Percentiles rank a stretch among this genome's conserved stretches.
These are phyloP conservation scores for Invenusta paracnida DNA, from an alignment of 2,888 invertebrate species.

Conservation along the genomic window DNA sequence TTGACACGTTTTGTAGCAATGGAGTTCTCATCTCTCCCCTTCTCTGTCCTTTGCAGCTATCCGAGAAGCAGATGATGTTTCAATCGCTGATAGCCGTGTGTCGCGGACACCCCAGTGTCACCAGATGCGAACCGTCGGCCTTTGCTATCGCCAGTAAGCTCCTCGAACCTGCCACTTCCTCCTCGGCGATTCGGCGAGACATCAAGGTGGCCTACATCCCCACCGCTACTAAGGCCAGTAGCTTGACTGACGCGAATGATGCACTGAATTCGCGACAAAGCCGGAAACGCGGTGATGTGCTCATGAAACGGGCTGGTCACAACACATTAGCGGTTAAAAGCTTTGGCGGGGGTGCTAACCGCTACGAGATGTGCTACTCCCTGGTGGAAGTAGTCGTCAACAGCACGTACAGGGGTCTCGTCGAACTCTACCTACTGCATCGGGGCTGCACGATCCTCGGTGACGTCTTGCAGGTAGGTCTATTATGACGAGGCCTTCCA, in stretches of 20 bases:
- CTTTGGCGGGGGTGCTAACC: too few relatives aligned
- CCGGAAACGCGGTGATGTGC: not conserved
- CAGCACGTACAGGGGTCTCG: conserved; percentile 17
- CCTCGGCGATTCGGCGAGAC: too few relatives aligned
- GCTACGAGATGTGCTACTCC: too few relatives aligned
- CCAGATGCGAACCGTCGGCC: not conserved
- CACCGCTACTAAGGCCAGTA: too few relatives aligned
- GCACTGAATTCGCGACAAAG: not conserved
- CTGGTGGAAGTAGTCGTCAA: conserved; percentile 14
- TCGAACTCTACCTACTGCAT: conserved; percentile 19
- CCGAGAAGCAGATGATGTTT: not conserved
- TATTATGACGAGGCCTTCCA: not conserved
- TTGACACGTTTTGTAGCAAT: too few relatives aligned
- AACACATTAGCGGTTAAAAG: too few relatives aligned
- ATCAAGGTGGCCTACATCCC: too few relatives aligned
- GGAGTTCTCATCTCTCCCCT: too few relatives aligned
- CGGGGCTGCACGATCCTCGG: conserved; percentile 24
- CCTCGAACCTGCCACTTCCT: too few relatives aligned
- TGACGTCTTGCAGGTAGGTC: conserved; percentile 22
- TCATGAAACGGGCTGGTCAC: too few relatives aligned
- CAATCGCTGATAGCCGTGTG: not conserved
- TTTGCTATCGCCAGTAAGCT: not conserved
- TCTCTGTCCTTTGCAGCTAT: not conserved
- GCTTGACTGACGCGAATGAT: too few relatives aligned
- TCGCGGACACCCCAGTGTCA: not conserved